Evolutionary conservation across 1,140 invertebrate genomes (phyloP).

Genomic region (Coptotermes formosanus): DNA sequence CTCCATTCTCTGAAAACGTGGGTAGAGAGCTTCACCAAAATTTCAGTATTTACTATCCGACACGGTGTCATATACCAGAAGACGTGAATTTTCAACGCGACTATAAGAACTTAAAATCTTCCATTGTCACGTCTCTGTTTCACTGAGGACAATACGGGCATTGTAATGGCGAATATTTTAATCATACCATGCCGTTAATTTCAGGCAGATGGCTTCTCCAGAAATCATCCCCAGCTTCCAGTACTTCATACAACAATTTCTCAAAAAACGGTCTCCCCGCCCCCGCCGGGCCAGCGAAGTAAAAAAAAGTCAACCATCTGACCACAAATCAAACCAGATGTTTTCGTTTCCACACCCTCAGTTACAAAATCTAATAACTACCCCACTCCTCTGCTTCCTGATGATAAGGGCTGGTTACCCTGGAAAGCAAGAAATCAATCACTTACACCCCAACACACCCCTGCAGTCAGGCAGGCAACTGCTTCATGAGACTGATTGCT

Average conservation of each 20-base stretch:
- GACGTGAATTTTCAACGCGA: too few species aligned
- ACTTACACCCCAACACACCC: neutral
- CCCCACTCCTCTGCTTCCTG: neutral
- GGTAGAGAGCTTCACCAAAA: too few species aligned
- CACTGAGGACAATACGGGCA: too few species aligned
- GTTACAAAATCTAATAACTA: neutral
- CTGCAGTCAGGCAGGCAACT: neutral
- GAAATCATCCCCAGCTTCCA: neutral
- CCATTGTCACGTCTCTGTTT: too few species aligned
- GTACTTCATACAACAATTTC: neutral
- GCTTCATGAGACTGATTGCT: neutral
- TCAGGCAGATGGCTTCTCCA: neutral
- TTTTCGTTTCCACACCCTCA: neutral
- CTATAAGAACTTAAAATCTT: too few species aligned
- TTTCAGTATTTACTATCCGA: too few species aligned
- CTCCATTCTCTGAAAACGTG: too few species aligned
- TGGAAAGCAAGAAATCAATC: slow-evolving; percentile 18
- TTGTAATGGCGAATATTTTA: neutral
- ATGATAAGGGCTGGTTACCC: slow-evolving; percentile 2
- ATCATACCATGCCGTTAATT: neutral
- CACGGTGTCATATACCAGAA: too few species aligned
- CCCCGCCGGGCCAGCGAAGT: neutral
- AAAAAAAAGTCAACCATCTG: neutral
- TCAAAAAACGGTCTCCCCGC: neutral
- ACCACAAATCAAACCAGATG: slow-evolving; percentile 16